Percentiles rank a stretch among this genome's conserved stretches.
Conservation (phyloP, 2,888 invertebrate species). For the Mimas tiliae region DNA sequence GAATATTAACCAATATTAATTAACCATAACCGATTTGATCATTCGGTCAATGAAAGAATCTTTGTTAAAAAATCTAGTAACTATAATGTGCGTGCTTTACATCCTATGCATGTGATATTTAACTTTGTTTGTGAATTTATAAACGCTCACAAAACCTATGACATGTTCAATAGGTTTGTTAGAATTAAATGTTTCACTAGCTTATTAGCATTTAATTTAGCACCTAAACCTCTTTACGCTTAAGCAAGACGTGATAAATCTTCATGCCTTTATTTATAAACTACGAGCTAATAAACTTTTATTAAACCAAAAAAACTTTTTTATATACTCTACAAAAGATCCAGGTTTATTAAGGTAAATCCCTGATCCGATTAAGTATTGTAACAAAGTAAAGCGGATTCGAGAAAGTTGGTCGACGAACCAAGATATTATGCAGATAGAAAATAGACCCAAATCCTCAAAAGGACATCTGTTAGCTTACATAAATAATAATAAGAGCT, state of each 20-base stretch:
- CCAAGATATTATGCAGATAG: slow-evolving; percentile 27
- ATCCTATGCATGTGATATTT: neutral
- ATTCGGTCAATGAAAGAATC: neutral
- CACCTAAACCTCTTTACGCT: slow-evolving; percentile 24
- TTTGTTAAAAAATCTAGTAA: slow-evolving; percentile 27
- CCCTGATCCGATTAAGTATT: slow-evolving; percentile 25
- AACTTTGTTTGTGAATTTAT: slow-evolving; percentile 2
- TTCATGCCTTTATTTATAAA: slow-evolving; percentile 14
- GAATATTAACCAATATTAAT: slow-evolving; percentile 41
- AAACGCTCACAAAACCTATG: neutral
- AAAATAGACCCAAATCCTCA: slow-evolving; percentile 34
- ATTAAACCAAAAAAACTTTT: slow-evolving; percentile 10
- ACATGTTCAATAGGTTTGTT: neutral
- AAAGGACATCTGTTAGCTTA: slow-evolving; percentile 35
- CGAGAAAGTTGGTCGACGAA: slow-evolving; percentile 25
- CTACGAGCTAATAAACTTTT: slow-evolving; percentile 6
- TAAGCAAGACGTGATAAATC: slow-evolving; percentile 10
- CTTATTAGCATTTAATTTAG: slow-evolving; percentile 9
- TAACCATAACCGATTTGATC: slow-evolving; percentile 28
- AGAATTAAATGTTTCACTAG: neutral
- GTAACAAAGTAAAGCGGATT: slow-evolving; percentile 24
- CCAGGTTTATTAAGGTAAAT: slow-evolving; percentile 25
- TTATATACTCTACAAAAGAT: slow-evolving; percentile 3
- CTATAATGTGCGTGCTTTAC: slow-evolving; percentile 22
- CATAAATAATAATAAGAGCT: slow-evolving; percentile 41